A percentile compares a stretch with the other conserved stretches of the same genome.
These are phyloP conservation scores for Colinus virginianus DNA, from an alignment of 2,113 vertebrate genomes.

Conservation along the genomic window DNA sequence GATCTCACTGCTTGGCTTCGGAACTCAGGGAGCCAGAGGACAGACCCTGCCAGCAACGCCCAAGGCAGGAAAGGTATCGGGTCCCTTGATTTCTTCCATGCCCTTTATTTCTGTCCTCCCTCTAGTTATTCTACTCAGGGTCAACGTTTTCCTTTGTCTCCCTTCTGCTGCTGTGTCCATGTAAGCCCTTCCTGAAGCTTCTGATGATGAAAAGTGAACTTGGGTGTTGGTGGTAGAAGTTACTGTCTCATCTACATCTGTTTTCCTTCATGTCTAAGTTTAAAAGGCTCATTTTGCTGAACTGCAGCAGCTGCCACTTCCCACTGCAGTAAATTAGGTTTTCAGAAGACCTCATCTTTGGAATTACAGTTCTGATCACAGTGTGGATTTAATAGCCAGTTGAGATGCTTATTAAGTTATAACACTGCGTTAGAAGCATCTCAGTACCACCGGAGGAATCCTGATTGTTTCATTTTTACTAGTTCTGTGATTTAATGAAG, in stretches of 20 bases:
- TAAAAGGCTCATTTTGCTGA: constrained; percentile 50
- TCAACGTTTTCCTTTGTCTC: neutral
- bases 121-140: neutral
- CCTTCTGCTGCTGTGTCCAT: accelerated
- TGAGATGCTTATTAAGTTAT: constrained; percentile 71
- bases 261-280: constrained; percentile 49
- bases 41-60: neutral
- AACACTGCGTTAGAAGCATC: constrained; percentile 17
- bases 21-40: neutral
- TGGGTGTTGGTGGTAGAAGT: neutral
- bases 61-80: accelerated
- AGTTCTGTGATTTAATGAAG: constrained; percentile 67
- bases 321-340: constrained; percentile 62
- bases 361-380: constrained; percentile 65
- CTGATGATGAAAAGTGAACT: neutral
- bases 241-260: constrained; percentile 53
- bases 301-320: constrained; percentile 61
- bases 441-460: constrained; percentile 21
- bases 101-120: neutral
- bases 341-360: constrained; percentile 63
- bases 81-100: neutral
- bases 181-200: neutral
- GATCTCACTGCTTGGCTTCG: accelerated
- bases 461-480: constrained; percentile 40
- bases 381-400: constrained; percentile 63